These are phyloP conservation scores for Eupithecia subfuscata DNA, from an alignment of 2,888 invertebrate species.

Conservation along the genomic window DNA sequence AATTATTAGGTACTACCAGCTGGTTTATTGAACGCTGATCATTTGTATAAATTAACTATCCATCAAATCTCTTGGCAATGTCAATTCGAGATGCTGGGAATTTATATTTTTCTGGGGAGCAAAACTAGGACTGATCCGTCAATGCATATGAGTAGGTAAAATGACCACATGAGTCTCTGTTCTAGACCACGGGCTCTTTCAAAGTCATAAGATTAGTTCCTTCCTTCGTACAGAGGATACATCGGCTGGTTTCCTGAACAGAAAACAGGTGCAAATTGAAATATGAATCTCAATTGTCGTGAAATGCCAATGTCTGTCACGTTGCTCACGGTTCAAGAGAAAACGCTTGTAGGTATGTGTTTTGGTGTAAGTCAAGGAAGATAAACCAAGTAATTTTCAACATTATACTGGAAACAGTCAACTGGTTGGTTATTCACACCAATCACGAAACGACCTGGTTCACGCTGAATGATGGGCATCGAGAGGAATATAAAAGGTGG, in stretches of 20 bases:
- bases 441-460: background rate
- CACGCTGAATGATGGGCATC: background rate
- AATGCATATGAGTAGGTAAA: no score
- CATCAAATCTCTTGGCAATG: background rate
- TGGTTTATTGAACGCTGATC: background rate
- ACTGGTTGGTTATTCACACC: no score
- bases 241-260: conserved; percentile 13
- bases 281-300: conserved; percentile 45
- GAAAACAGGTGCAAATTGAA: conserved; percentile 39
- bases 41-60: background rate
- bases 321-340: conserved; percentile 48
- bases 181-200: background rate
- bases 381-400: background rate
- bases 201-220: background rate
- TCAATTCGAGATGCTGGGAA: background rate
- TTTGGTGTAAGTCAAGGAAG: conserved; percentile 26
- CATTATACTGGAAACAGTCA: no score
- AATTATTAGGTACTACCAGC: background rate
- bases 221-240: background rate
- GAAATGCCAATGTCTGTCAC: conserved; percentile 49
- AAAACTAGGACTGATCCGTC: no score
- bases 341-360: conserved; percentile 43
- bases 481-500: background rate
- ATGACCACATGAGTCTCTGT: background rate
- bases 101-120: background rate